These are phyloP conservation scores for Enteromius thamalakanensis DNA, from an alignment of 2,797 vertebrate species.

Conservation along the genomic window DNA sequence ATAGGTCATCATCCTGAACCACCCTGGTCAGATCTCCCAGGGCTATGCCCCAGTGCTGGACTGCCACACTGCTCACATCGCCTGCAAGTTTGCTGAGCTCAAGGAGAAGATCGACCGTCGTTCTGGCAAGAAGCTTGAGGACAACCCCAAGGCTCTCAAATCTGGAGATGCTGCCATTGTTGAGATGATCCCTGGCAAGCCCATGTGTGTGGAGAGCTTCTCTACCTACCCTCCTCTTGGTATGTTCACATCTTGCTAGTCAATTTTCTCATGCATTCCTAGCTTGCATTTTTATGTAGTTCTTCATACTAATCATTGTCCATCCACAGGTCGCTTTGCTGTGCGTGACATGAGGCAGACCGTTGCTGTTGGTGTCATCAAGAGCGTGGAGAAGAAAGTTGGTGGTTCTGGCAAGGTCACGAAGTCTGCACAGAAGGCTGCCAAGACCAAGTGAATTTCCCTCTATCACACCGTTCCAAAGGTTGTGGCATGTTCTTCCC, in stretches of 20 bases:
- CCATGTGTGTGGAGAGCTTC: slow-evolving; percentile 76
- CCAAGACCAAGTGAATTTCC: slow-evolving; percentile 66
- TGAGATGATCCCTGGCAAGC: slow-evolving; percentile 71
- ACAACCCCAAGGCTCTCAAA: slow-evolving; percentile 70
- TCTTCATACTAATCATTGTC: not conserved
- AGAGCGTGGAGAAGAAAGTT: slow-evolving; percentile 67
- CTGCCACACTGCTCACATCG: slow-evolving; percentile 69
- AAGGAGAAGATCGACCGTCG: slow-evolving; percentile 83
- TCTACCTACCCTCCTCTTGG: slow-evolving; percentile 67
- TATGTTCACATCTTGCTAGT: slow-evolving; percentile 34
- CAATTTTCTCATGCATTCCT: not conserved
- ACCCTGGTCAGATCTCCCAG: slow-evolving; percentile 64
- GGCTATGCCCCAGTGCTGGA: slow-evolving; percentile 72
- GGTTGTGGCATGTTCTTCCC: slow-evolving; percentile 52
- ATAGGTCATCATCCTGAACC: slow-evolving; percentile 73
- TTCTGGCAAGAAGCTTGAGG: slow-evolving; percentile 73
- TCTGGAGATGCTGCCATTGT: slow-evolving; percentile 72
- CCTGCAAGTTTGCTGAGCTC: slow-evolving; percentile 78
- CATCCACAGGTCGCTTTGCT: slow-evolving; percentile 65
- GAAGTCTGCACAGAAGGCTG: slow-evolving; percentile 66
- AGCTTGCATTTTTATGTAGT: not conserved
- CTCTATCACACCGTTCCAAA: slow-evolving; percentile 56
- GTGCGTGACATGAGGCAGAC: slow-evolving; percentile 75
- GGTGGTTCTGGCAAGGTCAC: slow-evolving; percentile 64
- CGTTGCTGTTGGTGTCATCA: slow-evolving; percentile 73